Conservation (phyloP, 2,888 invertebrate species). For the Blomia tropicalis region DNA sequence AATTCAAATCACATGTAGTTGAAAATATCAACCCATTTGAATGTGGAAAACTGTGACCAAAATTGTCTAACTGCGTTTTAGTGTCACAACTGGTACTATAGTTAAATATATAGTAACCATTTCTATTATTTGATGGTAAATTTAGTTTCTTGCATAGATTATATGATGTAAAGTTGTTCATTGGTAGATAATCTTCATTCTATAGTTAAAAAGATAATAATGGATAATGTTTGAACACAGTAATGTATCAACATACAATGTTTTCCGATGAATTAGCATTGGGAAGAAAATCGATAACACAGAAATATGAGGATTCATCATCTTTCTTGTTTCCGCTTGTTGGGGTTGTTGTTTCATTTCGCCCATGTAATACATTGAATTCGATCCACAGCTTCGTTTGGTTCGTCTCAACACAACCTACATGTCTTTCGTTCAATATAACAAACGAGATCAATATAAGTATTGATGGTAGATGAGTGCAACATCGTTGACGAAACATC, state of each 20-base stretch:
- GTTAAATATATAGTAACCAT: slow-evolving; percentile 2
- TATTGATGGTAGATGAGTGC: too few species aligned
- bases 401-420: too few species aligned
- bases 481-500: too few species aligned
- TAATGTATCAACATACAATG: neutral
- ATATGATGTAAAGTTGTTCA: neutral
- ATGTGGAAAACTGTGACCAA: neutral
- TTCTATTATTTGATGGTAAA: neutral
- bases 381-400: too few species aligned
- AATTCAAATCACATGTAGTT: slow-evolving; percentile 1
- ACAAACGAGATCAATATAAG: too few species aligned
- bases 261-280: neutral
- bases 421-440: too few species aligned
- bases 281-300: neutral
- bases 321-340: neutral
- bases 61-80: neutral
- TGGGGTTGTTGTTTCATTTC: too few species aligned
- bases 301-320: neutral
- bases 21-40: neutral
- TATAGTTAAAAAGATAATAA: neutral
- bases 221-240: neutral
- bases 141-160: neutral
- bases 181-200: neutral
- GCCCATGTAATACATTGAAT: too few species aligned
- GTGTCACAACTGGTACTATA: neutral